Conservation (phyloP, 2,113 vertebrate species). For the Sebastes schlegelii region DNA sequence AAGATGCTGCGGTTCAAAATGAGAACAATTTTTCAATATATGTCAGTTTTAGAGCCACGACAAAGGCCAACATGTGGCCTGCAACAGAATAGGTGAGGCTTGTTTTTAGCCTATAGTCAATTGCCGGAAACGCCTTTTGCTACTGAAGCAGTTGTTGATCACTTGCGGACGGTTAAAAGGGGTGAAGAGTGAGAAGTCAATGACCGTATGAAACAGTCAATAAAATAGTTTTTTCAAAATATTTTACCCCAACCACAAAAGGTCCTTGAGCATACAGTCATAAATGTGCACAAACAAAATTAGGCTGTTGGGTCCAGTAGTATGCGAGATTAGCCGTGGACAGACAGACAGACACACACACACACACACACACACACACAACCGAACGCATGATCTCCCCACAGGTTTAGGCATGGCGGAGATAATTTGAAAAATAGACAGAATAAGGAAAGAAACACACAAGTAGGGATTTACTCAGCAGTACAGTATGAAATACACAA, state of each 20-base stretch:
- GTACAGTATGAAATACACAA: conserved; percentile 1
- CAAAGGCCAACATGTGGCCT: background rate
- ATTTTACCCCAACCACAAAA: background rate
- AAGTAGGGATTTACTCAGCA: conserved; percentile 1
- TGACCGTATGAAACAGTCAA: background rate
- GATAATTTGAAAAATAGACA: background rate
- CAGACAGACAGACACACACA: background rate
- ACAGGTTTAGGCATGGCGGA: background rate
- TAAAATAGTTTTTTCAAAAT: background rate
- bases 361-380: background rate
- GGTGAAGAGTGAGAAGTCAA: background rate
- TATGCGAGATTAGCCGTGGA: background rate
- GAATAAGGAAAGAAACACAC: background rate
- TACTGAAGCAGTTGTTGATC: background rate
- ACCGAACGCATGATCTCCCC: background rate
- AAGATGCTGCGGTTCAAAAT: background rate
- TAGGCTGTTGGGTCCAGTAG: background rate
- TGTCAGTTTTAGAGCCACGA: background rate
- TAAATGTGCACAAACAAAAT: background rate
- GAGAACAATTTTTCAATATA: background rate
- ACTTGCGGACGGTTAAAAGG: background rate
- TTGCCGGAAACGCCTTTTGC: background rate
- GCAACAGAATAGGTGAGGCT: background rate
- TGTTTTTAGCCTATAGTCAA: background rate
- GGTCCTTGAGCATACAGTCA: background rate